These are phyloP conservation scores for Exephanes ischioxanthus DNA, from an alignment of 2,888 invertebrate species.

Conservation along the genomic window DNA sequence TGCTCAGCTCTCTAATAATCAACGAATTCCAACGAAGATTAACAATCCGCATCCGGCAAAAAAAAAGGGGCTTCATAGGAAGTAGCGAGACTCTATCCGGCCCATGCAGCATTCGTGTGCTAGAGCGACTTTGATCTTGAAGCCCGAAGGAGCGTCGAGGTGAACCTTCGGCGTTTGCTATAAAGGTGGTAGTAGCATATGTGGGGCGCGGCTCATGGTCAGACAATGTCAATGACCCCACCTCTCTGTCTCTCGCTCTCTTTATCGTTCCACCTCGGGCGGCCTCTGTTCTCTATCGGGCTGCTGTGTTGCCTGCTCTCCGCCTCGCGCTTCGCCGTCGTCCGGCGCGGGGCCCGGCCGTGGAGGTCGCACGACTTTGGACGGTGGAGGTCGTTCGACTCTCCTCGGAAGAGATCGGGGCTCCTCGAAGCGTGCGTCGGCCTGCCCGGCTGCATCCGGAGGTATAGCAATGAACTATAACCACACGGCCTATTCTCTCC, in stretches of 20 bases:
- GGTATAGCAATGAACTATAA: slow-evolving; percentile 17
- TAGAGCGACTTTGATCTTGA: slow-evolving; percentile 79
- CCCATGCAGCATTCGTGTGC: not conserved
- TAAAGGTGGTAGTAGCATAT: slow-evolving; percentile 73
- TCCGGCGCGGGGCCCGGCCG: slow-evolving; percentile 63
- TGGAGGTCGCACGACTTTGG: slow-evolving; percentile 66
- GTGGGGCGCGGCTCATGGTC: slow-evolving; percentile 85
- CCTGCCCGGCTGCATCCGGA: slow-evolving; percentile 55
- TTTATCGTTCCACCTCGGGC: slow-evolving; percentile 55
- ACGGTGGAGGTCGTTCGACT: slow-evolving; percentile 80
- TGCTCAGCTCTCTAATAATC: not conserved
- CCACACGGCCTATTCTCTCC: slow-evolving; percentile 3
- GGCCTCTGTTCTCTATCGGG: slow-evolving; percentile 72
- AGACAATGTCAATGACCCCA: slow-evolving; percentile 83
- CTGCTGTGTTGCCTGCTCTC: slow-evolving; percentile 61
- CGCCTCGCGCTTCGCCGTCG: slow-evolving; percentile 52
- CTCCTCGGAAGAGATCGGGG: slow-evolving; percentile 65
- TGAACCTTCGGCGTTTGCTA: slow-evolving; percentile 52
- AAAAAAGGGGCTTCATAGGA: not conserved
- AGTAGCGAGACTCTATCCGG: not conserved
- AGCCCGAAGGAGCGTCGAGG: slow-evolving; percentile 64
- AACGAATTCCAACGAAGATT: not conserved
- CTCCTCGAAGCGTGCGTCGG: slow-evolving; percentile 23
- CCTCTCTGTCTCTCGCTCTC: slow-evolving; percentile 30
- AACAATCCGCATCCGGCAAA: not conserved